Base-by-base conservation (phyloP, 1,140 invertebrate genomes). In the Drosophila malerkotliana region DNA sequence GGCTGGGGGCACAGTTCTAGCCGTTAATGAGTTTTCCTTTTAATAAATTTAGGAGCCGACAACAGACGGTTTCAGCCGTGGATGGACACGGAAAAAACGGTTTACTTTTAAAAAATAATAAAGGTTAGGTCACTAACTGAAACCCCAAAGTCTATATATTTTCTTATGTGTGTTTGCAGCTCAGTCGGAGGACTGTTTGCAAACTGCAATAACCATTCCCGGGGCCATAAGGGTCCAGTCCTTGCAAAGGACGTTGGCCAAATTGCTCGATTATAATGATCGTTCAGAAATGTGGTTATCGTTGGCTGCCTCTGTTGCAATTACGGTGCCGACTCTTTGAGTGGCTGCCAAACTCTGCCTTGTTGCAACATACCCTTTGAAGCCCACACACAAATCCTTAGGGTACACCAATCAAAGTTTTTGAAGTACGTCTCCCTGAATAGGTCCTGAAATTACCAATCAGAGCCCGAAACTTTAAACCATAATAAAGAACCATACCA, bases 251-350 rank as follows among this genome's bases (percentile, higher is more conserved):
- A 47, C 49, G 45, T 54, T 49, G 76, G 55, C 71, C 61, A 83
- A 79, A 76, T 84, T 67, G 75, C 60, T 63, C 48, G 61, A 75
- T 83, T 84, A 79, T 85, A 85, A 84, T 85, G 80, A 84, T 84
- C 77, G 55, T 4, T 64, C 47, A 68, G 66, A 67, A 59, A 39
- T 49, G 41, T 59, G 68, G 54, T 75, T 74, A 64, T 74, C 60
- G 72, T 58, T 61, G 56, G 45, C 49, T 57, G 49, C 77, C 57
- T 45, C 77, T 55, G 14, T 57, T 68, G 72, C 59, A 75, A 51
- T 66, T 66, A 58, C 71, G 54, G 62, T 71, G 60, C 49, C 45
- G 30, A 34, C 59, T 63, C 39, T 64, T 80, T 81, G 71, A 82
- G 57, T 32, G 21, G 44, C 44, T 59, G 81, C 81, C 81, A 85